phyloP scores from a whole-genome alignment of 2,888 invertebrate genomes.

The Dryobotodes eremita region DNA sequence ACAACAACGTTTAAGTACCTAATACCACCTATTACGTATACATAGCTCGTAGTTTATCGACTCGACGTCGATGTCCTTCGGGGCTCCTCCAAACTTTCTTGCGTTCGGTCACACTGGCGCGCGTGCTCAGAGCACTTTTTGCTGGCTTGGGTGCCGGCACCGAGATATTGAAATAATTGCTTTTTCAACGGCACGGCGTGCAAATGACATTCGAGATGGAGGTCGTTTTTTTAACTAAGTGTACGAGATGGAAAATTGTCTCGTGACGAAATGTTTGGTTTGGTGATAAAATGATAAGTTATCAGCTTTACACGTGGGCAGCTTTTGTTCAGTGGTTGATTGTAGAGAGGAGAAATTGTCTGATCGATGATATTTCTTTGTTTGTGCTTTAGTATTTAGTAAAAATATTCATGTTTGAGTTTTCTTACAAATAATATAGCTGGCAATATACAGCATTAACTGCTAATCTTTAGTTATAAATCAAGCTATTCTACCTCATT shows the following conservation, averaged over 20 bases:
- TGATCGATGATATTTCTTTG: constrained; percentile 16
- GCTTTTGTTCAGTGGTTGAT: constrained; percentile 19
- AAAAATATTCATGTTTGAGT: not conserved
- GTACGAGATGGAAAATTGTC: constrained; percentile 87
- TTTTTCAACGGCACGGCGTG: constrained; percentile 90
- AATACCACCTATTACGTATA: constrained; percentile 56
- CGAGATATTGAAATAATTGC: constrained; percentile 90
- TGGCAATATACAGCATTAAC: not conserved
- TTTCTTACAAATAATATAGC: not conserved
- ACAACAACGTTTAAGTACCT: constrained; percentile 47
- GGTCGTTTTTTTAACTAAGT: constrained; percentile 87
- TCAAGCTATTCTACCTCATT: constrained; percentile 30
- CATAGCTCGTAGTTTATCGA: constrained; percentile 64
- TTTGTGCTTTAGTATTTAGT: not conserved
- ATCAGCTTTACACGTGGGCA: constrained; percentile 49
- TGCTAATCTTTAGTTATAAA: constrained; percentile 14
- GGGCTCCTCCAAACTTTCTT: constrained; percentile 85
- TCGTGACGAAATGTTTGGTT: constrained; percentile 86
- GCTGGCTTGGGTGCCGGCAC: constrained; percentile 83
- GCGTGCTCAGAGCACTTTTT: constrained; percentile 88
- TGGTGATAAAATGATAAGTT: constrained; percentile 72
- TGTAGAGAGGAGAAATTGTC: constrained; percentile 15
- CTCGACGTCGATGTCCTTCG: constrained; percentile 78
- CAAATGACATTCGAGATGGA: constrained; percentile 91
- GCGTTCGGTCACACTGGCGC: constrained; percentile 81